Evolutionary conservation across 2,888 invertebrate species (phyloP).

Genomic region (Chydorus sphaericus): DNA sequence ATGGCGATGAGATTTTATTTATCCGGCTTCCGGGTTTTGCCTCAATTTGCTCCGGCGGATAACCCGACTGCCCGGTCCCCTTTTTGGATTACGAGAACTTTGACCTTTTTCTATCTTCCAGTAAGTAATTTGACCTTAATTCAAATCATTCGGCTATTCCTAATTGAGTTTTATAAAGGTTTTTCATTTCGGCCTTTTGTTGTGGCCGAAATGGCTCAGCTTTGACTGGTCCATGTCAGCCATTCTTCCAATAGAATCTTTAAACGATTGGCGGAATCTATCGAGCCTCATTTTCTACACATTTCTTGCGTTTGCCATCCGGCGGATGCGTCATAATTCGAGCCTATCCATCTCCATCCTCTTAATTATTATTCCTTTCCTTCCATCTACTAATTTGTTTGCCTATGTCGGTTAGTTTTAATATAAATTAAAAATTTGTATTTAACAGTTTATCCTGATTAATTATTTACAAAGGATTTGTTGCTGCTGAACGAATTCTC

Average conservation of each 20-base stretch:
- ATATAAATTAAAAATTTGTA: too few species aligned
- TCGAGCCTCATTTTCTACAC: constrained; percentile 60
- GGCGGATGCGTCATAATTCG: neutral
- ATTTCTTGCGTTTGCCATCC: constrained; percentile 54
- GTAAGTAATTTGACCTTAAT: constrained; percentile 32
- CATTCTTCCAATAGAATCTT: constrained; percentile 63
- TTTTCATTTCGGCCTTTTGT: constrained; percentile 70
- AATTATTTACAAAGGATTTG: constrained; percentile 98
- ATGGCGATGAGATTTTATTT: neutral
- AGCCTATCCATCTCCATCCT: neutral
- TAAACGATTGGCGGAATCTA: constrained; percentile 65
- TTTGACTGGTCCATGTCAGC: constrained; percentile 99
- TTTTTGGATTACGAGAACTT: constrained; percentile 58
- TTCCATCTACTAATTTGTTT: constrained; percentile 89
- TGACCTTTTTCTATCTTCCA: constrained; percentile 85
- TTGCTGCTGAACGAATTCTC: constrained; percentile 87
- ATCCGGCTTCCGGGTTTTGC: constrained; percentile 24
- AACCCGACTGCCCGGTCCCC: constrained; percentile 87
- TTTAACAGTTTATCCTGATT: too few species aligned
- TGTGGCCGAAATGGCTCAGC: constrained; percentile 75
- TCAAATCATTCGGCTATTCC: neutral
- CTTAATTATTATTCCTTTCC: constrained; percentile 46
- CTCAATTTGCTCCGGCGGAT: constrained; percentile 82
- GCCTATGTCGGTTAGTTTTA: too few species aligned
- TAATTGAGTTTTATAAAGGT: neutral